phyloP scores from a whole-genome alignment of 2,797 vertebrate species.

The Paedocypris micromegethes region DNA sequence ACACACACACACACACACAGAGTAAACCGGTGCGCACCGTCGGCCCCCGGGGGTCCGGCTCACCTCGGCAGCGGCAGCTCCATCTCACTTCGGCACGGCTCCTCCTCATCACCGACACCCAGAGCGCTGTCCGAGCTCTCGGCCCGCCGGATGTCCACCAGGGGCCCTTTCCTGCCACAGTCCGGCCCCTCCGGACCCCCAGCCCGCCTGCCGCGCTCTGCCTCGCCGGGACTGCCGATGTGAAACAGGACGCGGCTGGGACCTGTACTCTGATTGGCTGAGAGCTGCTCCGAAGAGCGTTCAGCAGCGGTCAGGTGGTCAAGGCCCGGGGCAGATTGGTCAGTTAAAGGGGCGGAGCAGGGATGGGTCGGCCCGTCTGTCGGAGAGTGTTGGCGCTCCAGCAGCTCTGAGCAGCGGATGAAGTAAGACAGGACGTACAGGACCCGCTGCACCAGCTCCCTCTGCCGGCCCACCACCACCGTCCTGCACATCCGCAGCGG shows the following conservation, averaged over 20 bases:
- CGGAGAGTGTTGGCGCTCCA: slow-evolving; percentile 63
- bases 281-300: slow-evolving; percentile 46
- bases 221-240: slow-evolving; percentile 70
- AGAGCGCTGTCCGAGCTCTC: slow-evolving; percentile 79
- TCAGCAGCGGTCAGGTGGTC: slow-evolving; percentile 1
- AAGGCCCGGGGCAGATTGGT: slow-evolving; percentile 51
- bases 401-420: slow-evolving; percentile 81
- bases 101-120: slow-evolving; percentile 75
- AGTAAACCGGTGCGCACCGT: no score
- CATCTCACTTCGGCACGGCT: slow-evolving; percentile 4
- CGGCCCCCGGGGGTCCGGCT: background rate
- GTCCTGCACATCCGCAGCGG: slow-evolving; percentile 77
- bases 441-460: slow-evolving; percentile 77
- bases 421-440: slow-evolving; percentile 83
- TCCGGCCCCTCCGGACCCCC: slow-evolving; percentile 16
- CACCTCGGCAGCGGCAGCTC: slow-evolving; percentile 79
- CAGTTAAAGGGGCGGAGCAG: slow-evolving; percentile 17
- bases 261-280: slow-evolving; percentile 45
- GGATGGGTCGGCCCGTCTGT: slow-evolving; percentile 33
- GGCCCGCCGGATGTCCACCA: slow-evolving; percentile 68
- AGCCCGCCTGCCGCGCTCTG: slow-evolving; percentile 53
- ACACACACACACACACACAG: slow-evolving; percentile 25
- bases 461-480: slow-evolving; percentile 75
- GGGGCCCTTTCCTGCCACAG: slow-evolving; percentile 48
- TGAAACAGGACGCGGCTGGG: slow-evolving; percentile 73